These are phyloP conservation scores for Proales similis DNA, from an alignment of 1,140 invertebrate species.

Conservation along the genomic window DNA sequence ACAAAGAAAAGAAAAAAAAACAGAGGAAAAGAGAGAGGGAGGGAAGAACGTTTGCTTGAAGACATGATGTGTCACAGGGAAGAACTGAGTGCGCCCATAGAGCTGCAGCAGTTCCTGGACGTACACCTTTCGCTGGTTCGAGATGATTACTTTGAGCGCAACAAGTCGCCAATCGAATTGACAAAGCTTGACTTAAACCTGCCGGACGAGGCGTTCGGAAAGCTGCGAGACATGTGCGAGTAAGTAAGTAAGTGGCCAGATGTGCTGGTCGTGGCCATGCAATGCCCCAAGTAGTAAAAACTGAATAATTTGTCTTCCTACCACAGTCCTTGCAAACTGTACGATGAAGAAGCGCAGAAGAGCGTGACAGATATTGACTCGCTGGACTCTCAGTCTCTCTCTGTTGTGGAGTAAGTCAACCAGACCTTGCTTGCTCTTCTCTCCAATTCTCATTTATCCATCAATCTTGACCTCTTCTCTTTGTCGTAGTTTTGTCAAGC, in stretches of 20 bases:
- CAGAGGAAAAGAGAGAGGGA: too few relatives aligned
- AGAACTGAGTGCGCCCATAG: too few relatives aligned
- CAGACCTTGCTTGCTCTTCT: too few relatives aligned
- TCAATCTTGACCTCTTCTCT: too few relatives aligned
- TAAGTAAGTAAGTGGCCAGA: too few relatives aligned
- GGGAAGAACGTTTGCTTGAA: too few relatives aligned
- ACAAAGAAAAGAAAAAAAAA: too few relatives aligned
- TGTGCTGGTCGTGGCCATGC: too few relatives aligned
- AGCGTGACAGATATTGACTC: not conserved
- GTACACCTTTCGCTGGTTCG: conserved; percentile 1
- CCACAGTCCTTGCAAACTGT: conserved; percentile 1
- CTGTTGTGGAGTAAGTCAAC: conserved; percentile 20
- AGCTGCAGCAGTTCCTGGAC: conserved; percentile 29
- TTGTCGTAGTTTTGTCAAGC: conserved; percentile 16
- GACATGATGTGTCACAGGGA: too few relatives aligned
- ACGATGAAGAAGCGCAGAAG: conserved; percentile 15
- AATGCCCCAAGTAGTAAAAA: not conserved
- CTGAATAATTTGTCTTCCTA: not conserved
- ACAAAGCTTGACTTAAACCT: conserved; percentile 23
- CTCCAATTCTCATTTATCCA: too few relatives aligned
- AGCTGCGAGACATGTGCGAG: conserved; percentile 25
- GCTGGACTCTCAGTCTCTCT: not conserved
- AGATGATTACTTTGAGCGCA: conserved; percentile 20
- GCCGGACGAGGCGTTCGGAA: not conserved
- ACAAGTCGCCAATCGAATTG: conserved; percentile 8